Evolutionary conservation across 2,797 vertebrate genomes (phyloP), one percentile per base, ranked within the genome.

Genomic region (Anguilla pacifica): DNA sequence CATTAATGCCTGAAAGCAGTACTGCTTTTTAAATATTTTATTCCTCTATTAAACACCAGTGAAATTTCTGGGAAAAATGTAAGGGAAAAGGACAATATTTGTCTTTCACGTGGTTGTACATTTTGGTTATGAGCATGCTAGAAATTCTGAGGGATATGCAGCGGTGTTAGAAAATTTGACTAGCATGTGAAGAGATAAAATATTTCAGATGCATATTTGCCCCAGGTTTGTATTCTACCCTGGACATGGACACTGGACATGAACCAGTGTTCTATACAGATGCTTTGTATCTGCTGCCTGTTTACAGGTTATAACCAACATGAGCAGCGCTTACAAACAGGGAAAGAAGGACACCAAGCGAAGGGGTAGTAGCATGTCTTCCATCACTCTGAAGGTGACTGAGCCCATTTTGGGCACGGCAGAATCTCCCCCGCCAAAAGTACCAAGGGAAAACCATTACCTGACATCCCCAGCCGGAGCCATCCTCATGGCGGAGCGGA

Each of bases 401-500:
- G 95, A 96, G 31, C 91, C 91, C 0, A 6, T 95, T 84, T 97
- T 96, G 0, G 49, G 91, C 0, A 83, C 86, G 0, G 91, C 90
- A 79, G 92, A 90, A 0, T 35, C 93, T 0, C 90, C 94, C 1
- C 91, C 91, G 6, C 90, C 96, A 7, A 97, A 97, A 92, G 97
- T 96, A 91, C 91, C 96, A 43, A 97, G 96, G 91, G 96, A 96
- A 15, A 94, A 90, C 85, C 94, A 96, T 86, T 97, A 96, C 39
- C 92, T 98, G 91, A 95, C 97, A 0, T 97, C 98, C 89, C 97
- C 97, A 39, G 95, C 97, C 0, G 95, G 97, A 92, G 96, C 96
- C 0, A 95, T 97, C 59, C 92, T 97, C 89, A 90, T 95, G 0
- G 92, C 95, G 0, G 95, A 96, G 89, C 96, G 96, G 86, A 95